These are phyloP conservation scores for Criorhina ranunculi DNA, from an alignment of 2,888 invertebrate species.

Conservation along the genomic window DNA sequence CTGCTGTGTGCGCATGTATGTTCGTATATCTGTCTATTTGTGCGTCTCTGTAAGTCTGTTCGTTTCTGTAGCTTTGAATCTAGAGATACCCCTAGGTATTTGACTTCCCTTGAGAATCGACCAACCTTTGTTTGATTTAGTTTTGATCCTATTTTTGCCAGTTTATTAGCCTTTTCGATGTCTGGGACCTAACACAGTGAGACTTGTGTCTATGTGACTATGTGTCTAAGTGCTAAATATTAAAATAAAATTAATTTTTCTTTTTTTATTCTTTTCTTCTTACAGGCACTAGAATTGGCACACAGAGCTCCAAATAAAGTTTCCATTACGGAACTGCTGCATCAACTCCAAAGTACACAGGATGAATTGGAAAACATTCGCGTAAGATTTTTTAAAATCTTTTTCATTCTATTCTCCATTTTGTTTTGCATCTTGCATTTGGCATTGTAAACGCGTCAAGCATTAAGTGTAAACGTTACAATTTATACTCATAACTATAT, in stretches of 20 bases:
- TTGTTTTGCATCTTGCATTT: constrained; percentile 84
- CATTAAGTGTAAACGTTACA: constrained; percentile 38
- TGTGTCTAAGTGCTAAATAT: no score
- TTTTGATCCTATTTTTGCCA: not conserved
- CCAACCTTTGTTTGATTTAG: no score
- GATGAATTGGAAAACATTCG: constrained; percentile 94
- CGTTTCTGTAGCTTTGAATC: no score
- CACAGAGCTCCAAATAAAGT: constrained; percentile 88
- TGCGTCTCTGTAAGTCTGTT: no score
- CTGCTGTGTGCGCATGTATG: no score
- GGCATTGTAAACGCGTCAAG: constrained; percentile 79
- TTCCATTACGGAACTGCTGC: constrained; percentile 92
- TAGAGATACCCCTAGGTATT: no score
- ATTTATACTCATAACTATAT: constrained; percentile 9
- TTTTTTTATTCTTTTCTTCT: constrained; percentile 7
- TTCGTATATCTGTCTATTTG: no score
- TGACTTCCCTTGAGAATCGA: no score
- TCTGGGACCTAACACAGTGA: no score
- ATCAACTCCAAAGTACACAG: constrained; percentile 93
- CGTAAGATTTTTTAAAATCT: constrained; percentile 87
- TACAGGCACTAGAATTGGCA: constrained; percentile 85
- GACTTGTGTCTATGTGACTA: no score
- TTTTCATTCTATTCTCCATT: constrained; percentile 83
- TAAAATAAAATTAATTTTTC: not conserved
- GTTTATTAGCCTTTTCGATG: no score